These are phyloP conservation scores for Notoglanidium macrostoma DNA, from an alignment of 2,797 vertebrate species.

Conservation along the genomic window DNA sequence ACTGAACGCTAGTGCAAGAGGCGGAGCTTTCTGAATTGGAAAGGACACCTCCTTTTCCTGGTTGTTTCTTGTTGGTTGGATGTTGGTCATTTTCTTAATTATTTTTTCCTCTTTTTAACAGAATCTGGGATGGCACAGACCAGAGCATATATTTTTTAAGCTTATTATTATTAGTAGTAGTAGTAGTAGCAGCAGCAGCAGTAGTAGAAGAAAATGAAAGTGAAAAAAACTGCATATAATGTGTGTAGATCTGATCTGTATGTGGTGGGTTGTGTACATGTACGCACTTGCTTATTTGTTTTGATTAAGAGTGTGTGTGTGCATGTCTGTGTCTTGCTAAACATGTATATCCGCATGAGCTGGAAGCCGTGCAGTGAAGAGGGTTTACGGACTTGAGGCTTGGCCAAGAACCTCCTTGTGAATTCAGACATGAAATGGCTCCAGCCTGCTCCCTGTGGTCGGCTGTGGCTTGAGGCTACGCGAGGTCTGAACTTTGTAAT, in stretches of 20 bases:
- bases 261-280: not conserved
- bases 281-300: conserved; percentile 12
- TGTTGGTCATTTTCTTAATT: not conserved
- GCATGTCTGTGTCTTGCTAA: not conserved
- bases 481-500: conserved; percentile 41
- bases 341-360: conserved; percentile 8
- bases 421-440: conserved; percentile 54
- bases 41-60: not conserved
- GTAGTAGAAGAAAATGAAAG: too few species aligned
- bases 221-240: not conserved
- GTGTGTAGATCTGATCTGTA: not conserved
- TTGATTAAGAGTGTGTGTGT: not conserved
- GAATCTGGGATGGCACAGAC: not conserved
- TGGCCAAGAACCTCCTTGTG: conserved; percentile 35
- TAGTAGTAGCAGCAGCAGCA: not conserved
- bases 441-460: conserved; percentile 53
- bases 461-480: conserved; percentile 42
- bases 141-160: not conserved
- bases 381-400: conserved; percentile 31
- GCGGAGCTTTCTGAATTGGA: not conserved
- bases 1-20: not conserved
- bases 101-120: not conserved
- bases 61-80: not conserved
- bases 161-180: not conserved
- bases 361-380: conserved; percentile 14